A percentile compares a stretch with the other conserved stretches of the same genome.
Evolutionary conservation across 2,888 invertebrate genomes (phyloP).

Genomic region (Baccha elongata): DNA sequence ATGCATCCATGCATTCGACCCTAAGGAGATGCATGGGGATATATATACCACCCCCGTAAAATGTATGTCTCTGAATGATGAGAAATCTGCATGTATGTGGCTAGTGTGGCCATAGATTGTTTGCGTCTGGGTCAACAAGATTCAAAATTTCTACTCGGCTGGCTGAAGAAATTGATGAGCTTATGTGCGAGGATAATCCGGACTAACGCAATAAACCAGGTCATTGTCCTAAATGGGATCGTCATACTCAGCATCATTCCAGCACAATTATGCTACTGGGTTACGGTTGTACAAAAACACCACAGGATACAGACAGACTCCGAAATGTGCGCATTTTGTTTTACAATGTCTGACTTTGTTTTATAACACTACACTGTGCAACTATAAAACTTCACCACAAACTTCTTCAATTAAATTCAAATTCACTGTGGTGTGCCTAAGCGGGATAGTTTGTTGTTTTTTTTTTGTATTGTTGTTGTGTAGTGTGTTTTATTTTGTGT

Average conservation of each 20-base stretch:
- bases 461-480: background rate
- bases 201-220: conserved; percentile 41
- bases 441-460: conserved; percentile 19
- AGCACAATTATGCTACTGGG: conserved; percentile 58
- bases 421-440: conserved; percentile 45
- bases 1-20: conserved; percentile 36
- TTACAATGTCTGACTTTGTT: conserved; percentile 34
- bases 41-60: background rate
- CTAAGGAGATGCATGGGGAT: conserved; percentile 1
- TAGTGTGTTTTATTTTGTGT: background rate
- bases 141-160: conserved; percentile 57
- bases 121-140: conserved; percentile 69
- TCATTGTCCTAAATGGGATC: conserved; percentile 40
- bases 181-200: conserved; percentile 46
- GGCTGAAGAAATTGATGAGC: conserved; percentile 30
- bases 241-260: conserved; percentile 15
- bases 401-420: conserved; percentile 71
- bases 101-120: conserved; percentile 58
- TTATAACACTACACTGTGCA: background rate
- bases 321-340: conserved; percentile 51
- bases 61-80: conserved; percentile 23
- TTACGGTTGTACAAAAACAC: conserved; percentile 50
- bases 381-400: no score
- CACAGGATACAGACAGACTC: background rate
- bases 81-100: conserved; percentile 2